These are phyloP conservation scores for Cheirogaleus medius DNA, from an alignment of 2,113 vertebrate genomes.

Conservation along the genomic window DNA sequence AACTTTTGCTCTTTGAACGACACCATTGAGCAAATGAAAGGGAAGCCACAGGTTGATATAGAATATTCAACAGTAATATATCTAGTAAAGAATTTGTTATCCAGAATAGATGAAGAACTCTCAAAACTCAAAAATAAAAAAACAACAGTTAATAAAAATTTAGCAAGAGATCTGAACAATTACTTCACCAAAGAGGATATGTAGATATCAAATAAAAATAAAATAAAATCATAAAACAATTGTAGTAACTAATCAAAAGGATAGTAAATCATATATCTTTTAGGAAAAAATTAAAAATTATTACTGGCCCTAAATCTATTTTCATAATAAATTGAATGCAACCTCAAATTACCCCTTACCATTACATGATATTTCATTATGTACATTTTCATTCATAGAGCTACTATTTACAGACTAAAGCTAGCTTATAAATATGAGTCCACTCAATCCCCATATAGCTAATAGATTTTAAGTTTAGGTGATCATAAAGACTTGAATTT, in stretches of 20 bases:
- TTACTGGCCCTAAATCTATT: not conserved
- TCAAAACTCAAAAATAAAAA: not conserved
- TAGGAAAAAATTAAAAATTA: not conserved
- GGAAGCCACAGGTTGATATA: not conserved
- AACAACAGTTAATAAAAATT: not conserved
- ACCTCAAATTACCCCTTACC: not conserved
- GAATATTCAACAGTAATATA: not conserved
- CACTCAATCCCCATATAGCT: not conserved
- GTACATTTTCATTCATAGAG: not conserved
- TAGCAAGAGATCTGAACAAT: not conserved
- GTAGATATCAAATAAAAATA: not conserved
- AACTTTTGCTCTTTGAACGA: not conserved
- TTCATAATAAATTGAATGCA: not conserved
- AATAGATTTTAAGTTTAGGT: not conserved
- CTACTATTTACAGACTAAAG: not conserved
- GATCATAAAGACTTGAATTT: not conserved
- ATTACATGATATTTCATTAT: not conserved
- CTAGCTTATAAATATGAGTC: not conserved
- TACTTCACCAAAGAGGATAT: not conserved
- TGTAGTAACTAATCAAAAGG: not conserved
- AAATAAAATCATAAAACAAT: not conserved
- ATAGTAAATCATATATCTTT: not conserved
- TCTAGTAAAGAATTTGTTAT: not conserved
- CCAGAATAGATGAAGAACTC: not conserved
- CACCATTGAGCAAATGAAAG: not conserved